phyloP scores from a whole-genome alignment of 1,140 invertebrate species.

The Drosophila busckii region DNA sequence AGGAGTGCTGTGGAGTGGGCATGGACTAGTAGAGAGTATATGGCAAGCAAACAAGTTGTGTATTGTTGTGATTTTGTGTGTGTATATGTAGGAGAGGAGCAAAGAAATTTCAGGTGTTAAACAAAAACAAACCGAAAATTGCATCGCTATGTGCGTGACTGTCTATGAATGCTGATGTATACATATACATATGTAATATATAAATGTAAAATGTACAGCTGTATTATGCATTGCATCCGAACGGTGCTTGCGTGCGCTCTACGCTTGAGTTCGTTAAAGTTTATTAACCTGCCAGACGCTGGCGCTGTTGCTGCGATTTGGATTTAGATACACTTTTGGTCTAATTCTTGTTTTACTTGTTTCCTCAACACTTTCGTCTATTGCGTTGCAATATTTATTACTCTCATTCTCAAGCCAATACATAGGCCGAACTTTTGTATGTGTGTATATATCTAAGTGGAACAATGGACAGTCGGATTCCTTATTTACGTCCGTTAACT shows the following conservation, averaged over 20 bases:
- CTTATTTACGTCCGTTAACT: slow-evolving; percentile 37
- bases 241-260: slow-evolving; percentile 33
- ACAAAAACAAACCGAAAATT: slow-evolving; percentile 20
- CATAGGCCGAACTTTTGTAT: slow-evolving; percentile 1
- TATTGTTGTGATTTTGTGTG: too few relatives aligned
- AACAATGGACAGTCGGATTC: slow-evolving; percentile 20
- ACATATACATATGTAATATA: background rate
- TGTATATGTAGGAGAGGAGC: slow-evolving; percentile 4
- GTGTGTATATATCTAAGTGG: background rate
- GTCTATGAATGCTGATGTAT: slow-evolving; percentile 14
- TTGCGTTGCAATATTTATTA: slow-evolving; percentile 37
- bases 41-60: too few relatives aligned
- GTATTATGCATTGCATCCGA: slow-evolving; percentile 5
- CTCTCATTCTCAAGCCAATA: slow-evolving; percentile 5
- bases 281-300: slow-evolving; percentile 47
- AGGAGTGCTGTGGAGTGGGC: slow-evolving; percentile 21
- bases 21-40: too few relatives aligned
- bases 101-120: slow-evolving; percentile 2
- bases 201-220: background rate
- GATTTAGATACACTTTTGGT: slow-evolving; percentile 19
- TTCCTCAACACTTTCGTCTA: slow-evolving; percentile 46
- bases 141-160: slow-evolving; percentile 7
- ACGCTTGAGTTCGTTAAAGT: slow-evolving; percentile 53
- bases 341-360: slow-evolving; percentile 1
- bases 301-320: slow-evolving; percentile 16